Evolutionary conservation across 53 echinoderm and acorn worm genomes (phyloP).

Genomic region (Henricia sp.): DNA sequence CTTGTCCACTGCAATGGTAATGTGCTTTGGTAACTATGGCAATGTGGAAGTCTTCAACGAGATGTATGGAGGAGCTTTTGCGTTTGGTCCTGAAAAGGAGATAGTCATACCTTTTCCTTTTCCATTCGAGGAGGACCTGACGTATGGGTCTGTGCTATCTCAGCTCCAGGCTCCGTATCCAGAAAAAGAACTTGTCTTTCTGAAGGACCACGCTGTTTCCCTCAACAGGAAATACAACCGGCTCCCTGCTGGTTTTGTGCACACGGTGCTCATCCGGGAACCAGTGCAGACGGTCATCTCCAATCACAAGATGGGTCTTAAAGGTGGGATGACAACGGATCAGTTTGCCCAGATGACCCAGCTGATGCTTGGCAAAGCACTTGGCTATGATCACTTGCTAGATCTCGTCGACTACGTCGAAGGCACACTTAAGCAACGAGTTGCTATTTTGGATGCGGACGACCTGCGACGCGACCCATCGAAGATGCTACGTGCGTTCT

Average conservation of each 20-base stretch:
- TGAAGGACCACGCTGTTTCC: slow-evolving; percentile 14
- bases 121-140: slow-evolving; percentile 14
- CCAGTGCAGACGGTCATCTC: slow-evolving; percentile 7
- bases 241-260: slow-evolving; percentile 9
- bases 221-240: slow-evolving; percentile 3
- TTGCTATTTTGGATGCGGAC: slow-evolving; percentile 24
- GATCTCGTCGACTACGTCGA: slow-evolving; percentile 22
- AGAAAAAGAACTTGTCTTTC: slow-evolving; percentile 1
- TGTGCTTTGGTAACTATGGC: slow-evolving; percentile 45
- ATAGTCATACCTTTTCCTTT: neutral
- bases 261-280: slow-evolving; percentile 29
- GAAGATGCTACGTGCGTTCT: slow-evolving; percentile 20
- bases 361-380: neutral
- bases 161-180: slow-evolving; percentile 26
- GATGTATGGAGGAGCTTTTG: slow-evolving; percentile 9
- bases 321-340: neutral
- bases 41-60: slow-evolving; percentile 54
- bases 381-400: slow-evolving; percentile 8
- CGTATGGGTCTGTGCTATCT: neutral
- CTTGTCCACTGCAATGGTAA: slow-evolving; percentile 43
- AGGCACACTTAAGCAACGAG: neutral
- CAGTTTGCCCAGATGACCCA: neutral
- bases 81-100: slow-evolving; percentile 11
- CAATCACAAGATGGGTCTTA: neutral
- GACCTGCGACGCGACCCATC: slow-evolving; percentile 34